Base-by-base conservation (phyloP, 2,888 invertebrate genomes). In the Xestia rhomboidea region DNA sequence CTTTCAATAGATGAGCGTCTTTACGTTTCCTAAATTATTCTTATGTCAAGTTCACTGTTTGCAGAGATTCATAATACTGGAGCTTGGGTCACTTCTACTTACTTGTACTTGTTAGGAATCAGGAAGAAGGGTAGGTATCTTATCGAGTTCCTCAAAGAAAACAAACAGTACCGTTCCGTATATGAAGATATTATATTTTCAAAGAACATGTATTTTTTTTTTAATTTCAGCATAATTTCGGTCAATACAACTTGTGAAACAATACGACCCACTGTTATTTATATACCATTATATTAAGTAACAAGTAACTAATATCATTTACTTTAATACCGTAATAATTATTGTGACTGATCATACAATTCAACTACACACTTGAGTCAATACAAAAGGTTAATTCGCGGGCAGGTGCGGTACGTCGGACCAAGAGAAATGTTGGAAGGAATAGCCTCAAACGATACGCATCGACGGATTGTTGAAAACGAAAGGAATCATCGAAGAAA, bases 181-280 rank as follows among this genome's bases (percentile, higher is more conserved):
- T 96, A 96, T 96, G 95, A 96, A 96, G 96, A 95, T 96, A 96
- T 95, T 96, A 96, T 96, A 96, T 96, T 96, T 95, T 95, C 94
- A 96, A 96, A 96, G 96, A 96, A 96, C 96, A 96, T 95, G 93
- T 96, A 95, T 93, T 94, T 94, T 94, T 94, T 94, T 93, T 94
- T 93, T 93, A 93, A 93, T 92, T 89, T 95, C 95, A 95, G 95
- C 96, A 93, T 95, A 95, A 93, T 94, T 93, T 94, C 95, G 93
- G 94, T 95, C 94, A 95, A 94, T 95, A 96, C 93, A 96, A 95
- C 94, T 92, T 93, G 95, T 95, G 94, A 96, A 96, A 96, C 96
- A 95, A 95, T 95, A 94, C 92, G 91, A 93, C 90, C 90, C 93
- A 94, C 92, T 93, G 94, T 94, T 92, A 93, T 88, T 89, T 87